phyloP scores from a whole-genome alignment of 2,113 vertebrate genomes.

The Nanorana parkeri region DNA sequence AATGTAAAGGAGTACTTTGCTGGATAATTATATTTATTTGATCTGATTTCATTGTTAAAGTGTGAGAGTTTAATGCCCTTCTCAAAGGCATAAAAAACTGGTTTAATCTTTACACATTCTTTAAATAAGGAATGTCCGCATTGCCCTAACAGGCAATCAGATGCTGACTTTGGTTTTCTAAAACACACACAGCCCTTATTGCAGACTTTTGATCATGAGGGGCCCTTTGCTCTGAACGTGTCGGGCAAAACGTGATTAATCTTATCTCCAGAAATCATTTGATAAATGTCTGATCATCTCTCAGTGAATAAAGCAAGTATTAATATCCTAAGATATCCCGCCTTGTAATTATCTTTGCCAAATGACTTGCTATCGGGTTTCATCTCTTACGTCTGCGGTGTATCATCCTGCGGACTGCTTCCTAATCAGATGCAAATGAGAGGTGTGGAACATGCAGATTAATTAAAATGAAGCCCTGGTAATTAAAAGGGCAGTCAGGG shows the following conservation, averaged over 20 bases:
- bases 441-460: constrained; percentile 45
- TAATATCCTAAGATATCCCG: constrained; percentile 16
- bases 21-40: too few relatives aligned
- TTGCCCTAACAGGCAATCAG: too few relatives aligned
- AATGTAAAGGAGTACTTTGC: too few relatives aligned
- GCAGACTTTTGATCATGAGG: too few relatives aligned
- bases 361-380: constrained; percentile 22
- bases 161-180: too few relatives aligned
- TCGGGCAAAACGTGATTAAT: not conserved
- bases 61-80: too few relatives aligned
- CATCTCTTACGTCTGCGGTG: not conserved
- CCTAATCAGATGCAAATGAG: constrained; percentile 41
- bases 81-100: too few relatives aligned
- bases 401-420: not conserved
- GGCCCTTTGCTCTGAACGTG: not conserved
- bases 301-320: not conserved
- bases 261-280: not conserved
- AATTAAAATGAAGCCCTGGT: constrained; percentile 43
- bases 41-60: too few relatives aligned
- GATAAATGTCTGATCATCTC: not conserved
- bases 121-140: too few relatives aligned
- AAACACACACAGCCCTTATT: too few relatives aligned
- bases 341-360: constrained; percentile 14
- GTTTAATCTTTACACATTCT: too few relatives aligned
- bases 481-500: constrained; percentile 50